Percentiles rank a stretch among this genome's conserved stretches.
Evolutionary conservation across 2,113 vertebrate genomes (phyloP).

Genomic region (Odobenus rosmarus): DNA sequence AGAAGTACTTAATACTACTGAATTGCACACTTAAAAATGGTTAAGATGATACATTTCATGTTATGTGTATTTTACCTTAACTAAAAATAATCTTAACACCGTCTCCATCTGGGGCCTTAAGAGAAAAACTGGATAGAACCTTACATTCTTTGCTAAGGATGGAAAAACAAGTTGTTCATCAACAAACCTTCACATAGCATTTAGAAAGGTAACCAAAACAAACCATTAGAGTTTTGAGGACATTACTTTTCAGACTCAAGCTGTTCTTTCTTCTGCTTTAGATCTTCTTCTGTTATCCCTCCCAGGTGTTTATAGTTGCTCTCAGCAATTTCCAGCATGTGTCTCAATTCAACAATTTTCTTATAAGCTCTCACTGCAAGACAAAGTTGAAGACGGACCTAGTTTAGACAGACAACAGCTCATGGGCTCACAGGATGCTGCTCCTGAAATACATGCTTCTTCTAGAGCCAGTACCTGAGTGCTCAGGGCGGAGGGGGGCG

Average conservation of each 20-base stretch:
- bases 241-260: constrained; percentile 84
- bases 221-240: constrained; percentile 18
- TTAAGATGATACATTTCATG: not conserved
- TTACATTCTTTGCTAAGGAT: not conserved
- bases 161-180: not conserved
- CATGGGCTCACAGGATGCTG: not conserved
- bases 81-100: not conserved
- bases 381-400: constrained; percentile 63
- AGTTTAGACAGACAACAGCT: not conserved
- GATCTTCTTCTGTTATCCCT: constrained; percentile 87
- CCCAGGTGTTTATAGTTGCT: constrained; percentile 90
- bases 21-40: not conserved
- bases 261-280: constrained; percentile 81
- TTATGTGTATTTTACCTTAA: not conserved
- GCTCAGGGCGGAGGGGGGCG: too few relatives aligned
- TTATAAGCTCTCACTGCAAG: constrained; percentile 86
- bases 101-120: not conserved
- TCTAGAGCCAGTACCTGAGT: not conserved
- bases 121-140: not conserved
- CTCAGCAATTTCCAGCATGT: constrained; percentile 86
- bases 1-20: not conserved
- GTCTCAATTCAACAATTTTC: constrained; percentile 86
- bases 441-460: not conserved
- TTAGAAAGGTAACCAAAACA: constrained; percentile 28
- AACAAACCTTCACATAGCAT: not conserved